Conservation (phyloP, 2,888 invertebrate species). For the Morinoia aosen region DNA sequence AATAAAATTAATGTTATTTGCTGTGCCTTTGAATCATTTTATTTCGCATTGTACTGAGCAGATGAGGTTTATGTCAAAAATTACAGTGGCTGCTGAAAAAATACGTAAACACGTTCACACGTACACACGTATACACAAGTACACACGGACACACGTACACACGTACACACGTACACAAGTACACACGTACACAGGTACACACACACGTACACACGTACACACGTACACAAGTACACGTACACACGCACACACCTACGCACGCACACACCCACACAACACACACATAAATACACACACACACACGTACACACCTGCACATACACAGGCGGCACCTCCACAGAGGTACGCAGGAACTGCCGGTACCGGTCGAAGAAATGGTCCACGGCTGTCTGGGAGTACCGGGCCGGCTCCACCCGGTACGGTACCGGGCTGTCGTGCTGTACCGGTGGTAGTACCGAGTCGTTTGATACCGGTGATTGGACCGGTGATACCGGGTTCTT, state of each 20-base stretch:
- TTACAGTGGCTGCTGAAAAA: no score
- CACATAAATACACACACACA: no score
- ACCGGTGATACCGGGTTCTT: background rate
- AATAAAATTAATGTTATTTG: background rate
- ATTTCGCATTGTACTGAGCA: no score
- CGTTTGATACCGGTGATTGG: background rate
- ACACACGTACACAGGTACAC: background rate
- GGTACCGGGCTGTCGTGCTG: constrained; percentile 47
- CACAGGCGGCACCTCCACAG: background rate
- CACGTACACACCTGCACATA: background rate
- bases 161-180: background rate
- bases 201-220: background rate
- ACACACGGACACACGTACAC: no score
- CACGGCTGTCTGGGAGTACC: constrained; percentile 20
- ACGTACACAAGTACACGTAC: no score
- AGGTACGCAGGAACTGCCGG: constrained; percentile 32
- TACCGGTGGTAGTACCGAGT: background rate
- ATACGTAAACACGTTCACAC: no score
- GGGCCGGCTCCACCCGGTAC: constrained; percentile 22
- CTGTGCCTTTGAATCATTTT: no score
- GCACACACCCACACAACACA: no score
- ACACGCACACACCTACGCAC: no score
- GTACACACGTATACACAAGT: no score
- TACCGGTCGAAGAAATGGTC: constrained; percentile 52
- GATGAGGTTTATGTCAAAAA: no score